A percentile compares a stretch with the other conserved stretches of the same genome.
These are phyloP conservation scores for Potamilus streckersoni DNA, from an alignment of 1,140 invertebrate genomes.

Conservation along the genomic window DNA sequence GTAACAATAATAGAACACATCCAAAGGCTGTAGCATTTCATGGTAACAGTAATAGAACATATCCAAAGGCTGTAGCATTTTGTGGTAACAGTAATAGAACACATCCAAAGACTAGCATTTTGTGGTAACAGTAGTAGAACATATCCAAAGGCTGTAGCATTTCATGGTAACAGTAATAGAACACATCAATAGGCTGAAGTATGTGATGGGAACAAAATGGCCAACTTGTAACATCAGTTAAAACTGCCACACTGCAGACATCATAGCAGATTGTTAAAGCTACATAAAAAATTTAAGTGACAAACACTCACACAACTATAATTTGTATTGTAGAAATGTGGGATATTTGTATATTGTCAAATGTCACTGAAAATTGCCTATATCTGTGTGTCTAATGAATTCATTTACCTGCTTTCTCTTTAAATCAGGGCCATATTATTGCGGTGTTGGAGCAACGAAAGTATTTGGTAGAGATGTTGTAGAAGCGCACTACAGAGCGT, in stretches of 20 bases:
- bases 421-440: constrained; percentile 89
- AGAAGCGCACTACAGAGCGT: constrained; percentile 81
- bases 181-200: not conserved
- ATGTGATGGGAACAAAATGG: not conserved
- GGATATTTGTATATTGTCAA: not conserved
- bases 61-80: no score
- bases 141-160: not conserved
- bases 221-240: not conserved
- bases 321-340: not conserved
- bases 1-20: no score
- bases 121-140: no score
- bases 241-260: no score
- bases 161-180: not conserved
- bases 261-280: no score
- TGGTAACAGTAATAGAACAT: no score
- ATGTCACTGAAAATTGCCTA: no score
- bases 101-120: no score
- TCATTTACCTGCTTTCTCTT: not conserved
- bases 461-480: constrained; percentile 88
- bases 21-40: no score
- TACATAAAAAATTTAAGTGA: no score
- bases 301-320: not conserved
- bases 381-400: no score
- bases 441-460: constrained; percentile 94
- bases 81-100: no score